Conservation (phyloP, 2,113 vertebrate species). For the Chlorocebus sabaeus region DNA sequence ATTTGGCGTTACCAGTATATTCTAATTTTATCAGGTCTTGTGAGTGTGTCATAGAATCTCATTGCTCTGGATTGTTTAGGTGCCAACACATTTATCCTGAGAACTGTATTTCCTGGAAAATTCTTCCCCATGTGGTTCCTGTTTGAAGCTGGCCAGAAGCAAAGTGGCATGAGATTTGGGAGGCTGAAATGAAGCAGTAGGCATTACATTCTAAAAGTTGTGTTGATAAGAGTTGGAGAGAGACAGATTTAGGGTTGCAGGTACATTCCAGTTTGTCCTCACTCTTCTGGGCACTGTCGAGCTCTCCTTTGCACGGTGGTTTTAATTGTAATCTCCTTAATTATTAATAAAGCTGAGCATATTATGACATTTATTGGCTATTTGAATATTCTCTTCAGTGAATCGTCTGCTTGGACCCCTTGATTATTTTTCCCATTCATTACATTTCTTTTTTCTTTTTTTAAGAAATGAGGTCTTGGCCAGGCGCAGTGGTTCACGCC, state of each 20-base stretch:
- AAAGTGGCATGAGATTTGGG: neutral
- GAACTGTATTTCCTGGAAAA: neutral
- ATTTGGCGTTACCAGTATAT: neutral
- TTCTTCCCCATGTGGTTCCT: neutral
- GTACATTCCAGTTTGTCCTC: neutral
- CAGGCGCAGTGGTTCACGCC: no score
- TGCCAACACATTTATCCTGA: neutral
- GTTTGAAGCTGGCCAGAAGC: neutral
- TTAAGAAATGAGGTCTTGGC: no score
- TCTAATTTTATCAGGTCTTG: neutral
- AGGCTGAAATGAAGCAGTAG: neutral
- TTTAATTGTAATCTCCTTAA: neutral
- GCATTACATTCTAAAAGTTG: neutral
- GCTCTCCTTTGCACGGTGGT: neutral
- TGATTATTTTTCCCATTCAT: no score
- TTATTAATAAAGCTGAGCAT: neutral
- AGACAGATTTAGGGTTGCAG: neutral
- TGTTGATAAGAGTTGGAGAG: neutral
- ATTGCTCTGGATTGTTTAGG: neutral
- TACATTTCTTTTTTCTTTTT: no score
- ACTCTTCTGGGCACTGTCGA: neutral
- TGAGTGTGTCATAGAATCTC: neutral
- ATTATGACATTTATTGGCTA: neutral
- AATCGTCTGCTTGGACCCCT: neutral
- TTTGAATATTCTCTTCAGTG: neutral